Evolutionary conservation across 2,797 vertebrate genomes (phyloP), one percentile per base, ranked within the genome.

Genomic region (Pseudochirops cupreus): DNA sequence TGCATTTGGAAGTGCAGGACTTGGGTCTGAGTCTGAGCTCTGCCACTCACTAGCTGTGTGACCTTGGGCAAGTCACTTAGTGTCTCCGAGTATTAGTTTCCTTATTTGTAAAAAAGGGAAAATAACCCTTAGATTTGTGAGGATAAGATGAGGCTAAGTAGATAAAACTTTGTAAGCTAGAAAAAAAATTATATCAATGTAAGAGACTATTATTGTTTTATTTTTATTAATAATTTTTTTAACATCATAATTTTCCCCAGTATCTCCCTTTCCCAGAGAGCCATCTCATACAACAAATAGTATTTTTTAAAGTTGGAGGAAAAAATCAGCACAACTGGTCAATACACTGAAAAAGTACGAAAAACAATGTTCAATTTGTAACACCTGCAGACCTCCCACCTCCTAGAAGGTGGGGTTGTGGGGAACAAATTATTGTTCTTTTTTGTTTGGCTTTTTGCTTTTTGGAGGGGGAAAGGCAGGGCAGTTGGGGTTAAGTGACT

Each of bases 331-430:
- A 87, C 74, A 87, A 50, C 16, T 87, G 24, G 46, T 87, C 24
- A 87, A 50, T 4, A 46, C 39, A 26, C 26, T 26, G 9, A 87
- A 87, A 87, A 50, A 87, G 24, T 50, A 21, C 74, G 4, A 24
- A 67, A 67, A 67, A 59, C n/a, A 14, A 39, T 3, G 5, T 82
- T 82, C 39, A 46, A 26, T 87, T 26, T 12, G 21, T 21, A 82
- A 82, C 6, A 46, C 7, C 67, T 7, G 67, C n/a, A 82, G 67
- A 82, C n/a, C 67, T 24, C 67, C 92, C 74, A 39, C 52, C 91
- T 94, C 92, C 94, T 50, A n/a, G 95, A 93, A 94, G 53, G 93
- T 57, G 91, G 46, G 74, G 18, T 18, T 87, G 2, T 50, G 39
- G 50, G 21, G 74, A 10, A 87, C 74, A 54, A 54, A 54, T 54